A percentile compares a stretch with the other conserved stretches of the same genome.
Evolutionary conservation across 1,140 invertebrate genomes (phyloP).

Genomic region (Aphaenogaster floridana): DNA sequence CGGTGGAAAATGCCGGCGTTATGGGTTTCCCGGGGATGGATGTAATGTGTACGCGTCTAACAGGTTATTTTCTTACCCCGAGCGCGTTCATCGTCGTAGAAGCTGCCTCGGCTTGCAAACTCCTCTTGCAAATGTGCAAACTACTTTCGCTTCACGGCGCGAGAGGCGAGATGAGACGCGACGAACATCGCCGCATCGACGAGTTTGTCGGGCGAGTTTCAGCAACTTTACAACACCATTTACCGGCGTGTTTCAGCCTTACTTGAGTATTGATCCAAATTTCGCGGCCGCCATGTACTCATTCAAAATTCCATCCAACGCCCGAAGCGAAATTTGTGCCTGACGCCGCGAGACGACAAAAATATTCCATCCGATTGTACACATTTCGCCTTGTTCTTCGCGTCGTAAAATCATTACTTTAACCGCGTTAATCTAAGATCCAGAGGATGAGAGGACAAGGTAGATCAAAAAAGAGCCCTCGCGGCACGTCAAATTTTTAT

Average conservation of each 20-base stretch:
- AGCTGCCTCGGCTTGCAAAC: slow-evolving; percentile 42
- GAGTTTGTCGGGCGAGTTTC: slow-evolving; percentile 55
- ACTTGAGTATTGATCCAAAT: slow-evolving; percentile 55
- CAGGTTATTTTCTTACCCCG: slow-evolving; percentile 50
- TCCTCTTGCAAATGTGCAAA: slow-evolving; percentile 53
- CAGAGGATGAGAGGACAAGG: background rate
- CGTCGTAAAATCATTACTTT: background rate
- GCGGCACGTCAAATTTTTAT: background rate
- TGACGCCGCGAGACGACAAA: background rate
- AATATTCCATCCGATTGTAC: background rate
- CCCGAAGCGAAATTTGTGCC: background rate
- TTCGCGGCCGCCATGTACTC: slow-evolving; percentile 30
- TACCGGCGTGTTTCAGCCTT: slow-evolving; percentile 52
- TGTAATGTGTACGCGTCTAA: slow-evolving; percentile 36
- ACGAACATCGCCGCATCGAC: slow-evolving; percentile 44
- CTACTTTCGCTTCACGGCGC: slow-evolving; percentile 37
- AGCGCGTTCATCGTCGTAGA: slow-evolving; percentile 44
- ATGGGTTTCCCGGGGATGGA: slow-evolving; percentile 6
- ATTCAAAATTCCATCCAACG: slow-evolving; percentile 55
- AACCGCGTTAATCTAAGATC: background rate
- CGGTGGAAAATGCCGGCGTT: slow-evolving; percentile 11
- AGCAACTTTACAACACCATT: slow-evolving; percentile 51
- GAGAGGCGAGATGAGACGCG: background rate
- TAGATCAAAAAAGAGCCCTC: too few relatives aligned
- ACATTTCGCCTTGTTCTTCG: background rate